These are phyloP conservation scores for Spilosoma lubricipeda DNA, from an alignment of 2,888 invertebrate genomes.

Conservation along the genomic window DNA sequence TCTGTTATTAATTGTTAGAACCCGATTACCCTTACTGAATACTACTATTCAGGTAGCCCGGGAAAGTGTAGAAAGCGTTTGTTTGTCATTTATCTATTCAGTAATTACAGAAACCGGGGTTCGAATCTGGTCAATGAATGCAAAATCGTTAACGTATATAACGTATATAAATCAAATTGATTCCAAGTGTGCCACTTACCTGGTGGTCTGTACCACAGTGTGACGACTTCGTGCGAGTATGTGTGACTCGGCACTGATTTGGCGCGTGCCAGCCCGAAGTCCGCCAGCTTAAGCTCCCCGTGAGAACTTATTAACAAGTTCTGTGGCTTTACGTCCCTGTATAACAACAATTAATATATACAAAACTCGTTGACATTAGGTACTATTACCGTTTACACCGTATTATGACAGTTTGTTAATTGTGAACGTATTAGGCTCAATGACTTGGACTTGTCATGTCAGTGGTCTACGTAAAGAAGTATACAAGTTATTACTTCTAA, in stretches of 20 bases:
- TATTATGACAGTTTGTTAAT: background rate
- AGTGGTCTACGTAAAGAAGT: background rate
- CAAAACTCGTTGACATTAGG: background rate
- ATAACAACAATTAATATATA: constrained; percentile 11
- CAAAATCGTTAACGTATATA: background rate
- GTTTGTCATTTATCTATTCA: too few relatives aligned
- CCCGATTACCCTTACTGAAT: background rate
- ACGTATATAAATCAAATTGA: background rate
- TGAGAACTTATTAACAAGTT: constrained; percentile 98
- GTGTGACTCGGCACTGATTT: constrained; percentile 99
- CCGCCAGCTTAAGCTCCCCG: constrained; percentile 99
- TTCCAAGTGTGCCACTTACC: constrained; percentile 68
- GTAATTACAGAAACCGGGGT: too few relatives aligned
- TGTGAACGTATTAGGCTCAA: background rate
- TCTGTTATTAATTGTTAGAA: background rate
- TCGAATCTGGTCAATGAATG: background rate
- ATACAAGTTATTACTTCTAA: too few relatives aligned
- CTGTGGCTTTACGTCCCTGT: constrained; percentile 98
- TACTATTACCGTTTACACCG: background rate
- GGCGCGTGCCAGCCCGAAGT: constrained; percentile 98
- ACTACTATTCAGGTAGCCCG: background rate
- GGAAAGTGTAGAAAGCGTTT: too few relatives aligned
- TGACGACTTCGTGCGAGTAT: constrained; percentile 99
- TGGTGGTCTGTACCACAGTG: constrained; percentile 99
- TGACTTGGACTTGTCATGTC: background rate